Conservation (phyloP, 2,797 vertebrate species). For the Podarcis lilfordi region DNA sequence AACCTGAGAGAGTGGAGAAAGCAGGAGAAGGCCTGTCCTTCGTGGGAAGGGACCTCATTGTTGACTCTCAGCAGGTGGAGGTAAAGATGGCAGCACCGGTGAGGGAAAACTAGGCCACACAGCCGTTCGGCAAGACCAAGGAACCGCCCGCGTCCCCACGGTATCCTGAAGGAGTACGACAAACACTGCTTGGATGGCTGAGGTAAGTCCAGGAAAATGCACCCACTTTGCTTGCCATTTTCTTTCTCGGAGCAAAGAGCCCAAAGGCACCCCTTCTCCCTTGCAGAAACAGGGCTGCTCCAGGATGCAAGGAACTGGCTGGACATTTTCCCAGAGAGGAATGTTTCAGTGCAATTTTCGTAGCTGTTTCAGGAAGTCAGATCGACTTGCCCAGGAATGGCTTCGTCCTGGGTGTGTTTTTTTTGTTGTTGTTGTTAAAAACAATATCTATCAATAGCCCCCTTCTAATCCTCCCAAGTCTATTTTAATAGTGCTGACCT, state of each 20-base stretch:
- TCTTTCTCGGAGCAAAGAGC: background rate
- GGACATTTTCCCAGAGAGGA: background rate
- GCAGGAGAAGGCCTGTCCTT: background rate
- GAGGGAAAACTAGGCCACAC: too few species aligned
- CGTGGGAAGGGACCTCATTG: too few species aligned
- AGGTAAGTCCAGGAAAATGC: background rate
- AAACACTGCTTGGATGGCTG: background rate
- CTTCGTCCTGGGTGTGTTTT: background rate
- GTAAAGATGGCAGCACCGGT: too few species aligned
- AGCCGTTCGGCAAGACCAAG: background rate
- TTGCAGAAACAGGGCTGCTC: too few species aligned
- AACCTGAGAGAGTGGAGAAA: background rate
- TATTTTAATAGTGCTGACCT: conserved; percentile 17
- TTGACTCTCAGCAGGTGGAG: background rate
- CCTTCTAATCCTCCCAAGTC: background rate
- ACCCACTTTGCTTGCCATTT: background rate
- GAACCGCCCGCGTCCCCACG: background rate
- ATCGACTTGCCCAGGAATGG: background rate
- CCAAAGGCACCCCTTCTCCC: too few species aligned
- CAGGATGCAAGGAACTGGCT: background rate
- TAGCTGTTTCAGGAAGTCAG: background rate
- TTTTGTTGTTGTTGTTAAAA: background rate
- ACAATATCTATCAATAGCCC: background rate
- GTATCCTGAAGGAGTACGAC: background rate
- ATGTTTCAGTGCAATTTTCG: background rate